phyloP scores from a whole-genome alignment of 2,888 invertebrate species.

The Salticus scenicus region DNA sequence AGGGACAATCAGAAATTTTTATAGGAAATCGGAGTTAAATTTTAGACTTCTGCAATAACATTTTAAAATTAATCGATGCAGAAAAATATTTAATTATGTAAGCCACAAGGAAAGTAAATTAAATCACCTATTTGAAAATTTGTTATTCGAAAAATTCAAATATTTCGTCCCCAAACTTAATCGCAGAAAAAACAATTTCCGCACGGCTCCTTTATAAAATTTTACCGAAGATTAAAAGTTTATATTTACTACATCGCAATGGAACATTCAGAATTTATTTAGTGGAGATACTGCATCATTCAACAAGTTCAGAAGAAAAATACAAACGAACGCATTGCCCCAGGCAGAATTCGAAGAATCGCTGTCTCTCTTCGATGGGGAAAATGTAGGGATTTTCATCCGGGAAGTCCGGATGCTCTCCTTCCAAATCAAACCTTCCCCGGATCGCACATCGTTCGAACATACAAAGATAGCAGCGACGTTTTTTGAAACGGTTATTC shows the following conservation, averaged over 20 bases:
- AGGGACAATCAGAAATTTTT: too few relatives aligned
- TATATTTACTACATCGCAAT: neutral
- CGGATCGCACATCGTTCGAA: neutral
- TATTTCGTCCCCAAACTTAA: too few relatives aligned
- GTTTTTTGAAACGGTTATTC: too few relatives aligned
- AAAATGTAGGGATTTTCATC: conserved; percentile 4
- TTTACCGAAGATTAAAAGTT: neutral
- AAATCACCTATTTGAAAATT: too few relatives aligned
- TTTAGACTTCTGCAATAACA: too few relatives aligned
- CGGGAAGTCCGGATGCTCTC: conserved; percentile 1
- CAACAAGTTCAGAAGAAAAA: conserved; percentile 1
- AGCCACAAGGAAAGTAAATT: too few relatives aligned
- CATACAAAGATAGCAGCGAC: neutral
- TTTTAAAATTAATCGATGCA: too few relatives aligned
- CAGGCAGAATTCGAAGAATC: neutral
- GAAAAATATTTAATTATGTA: too few relatives aligned
- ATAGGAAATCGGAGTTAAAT: too few relatives aligned
- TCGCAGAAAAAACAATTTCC: neutral
- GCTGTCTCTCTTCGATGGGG: neutral
- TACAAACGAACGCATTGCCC: neutral
- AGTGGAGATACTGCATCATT: neutral
- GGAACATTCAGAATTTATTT: neutral
- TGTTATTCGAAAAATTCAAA: too few relatives aligned
- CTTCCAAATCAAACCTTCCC: neutral
- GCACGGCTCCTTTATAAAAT: neutral